Base-by-base conservation (phyloP, 2,888 invertebrate genomes). In the Noctua comes region DNA sequence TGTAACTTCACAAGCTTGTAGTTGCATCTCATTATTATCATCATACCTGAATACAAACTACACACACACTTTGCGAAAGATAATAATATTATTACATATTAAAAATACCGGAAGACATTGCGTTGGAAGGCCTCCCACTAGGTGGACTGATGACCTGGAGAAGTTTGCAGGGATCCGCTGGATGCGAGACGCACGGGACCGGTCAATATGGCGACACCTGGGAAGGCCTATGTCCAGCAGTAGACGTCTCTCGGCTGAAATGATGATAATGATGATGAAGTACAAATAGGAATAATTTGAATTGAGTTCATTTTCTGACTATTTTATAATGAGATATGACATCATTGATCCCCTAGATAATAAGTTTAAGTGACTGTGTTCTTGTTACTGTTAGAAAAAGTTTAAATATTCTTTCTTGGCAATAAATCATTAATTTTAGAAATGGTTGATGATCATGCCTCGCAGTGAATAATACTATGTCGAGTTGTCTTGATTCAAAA, bases 251-350 rank as follows among this genome's bases (percentile, higher is more conserved):
- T 40, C 40, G 40, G 40, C 40, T 40, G 43, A 43, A 43, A 43
- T 43, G 43, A 43, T 43, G 43, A 43, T 40, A 10, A 40, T 43
- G 40, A 40, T 40, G 40, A 40, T 40, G 40, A 79, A 64, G 74
- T 13, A 16, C 16, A 36, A n/a, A 54, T 68, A 36, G 3, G 13
- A 24, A 68, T 54, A 75, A 40, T 68, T 36, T n/a, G 24, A 59
- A 43, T 59, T 46, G 40, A 65, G 51, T 69, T 51, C 48, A 69
- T 7, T 43, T 76, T 81, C 69, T 59, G 57, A 81, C 24, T 75
- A 65, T 65, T 65, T 51, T 66, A 8, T 69, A 69, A 40, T 69
- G 46, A 75, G 36, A 11, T 21, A 57, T 64, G 18, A 40, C 31
- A 31, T 51, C 4, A 31, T 59, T 46, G 13, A 51, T 46, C n/a